A percentile compares a stretch with the other conserved stretches of the same genome.
Evolutionary conservation across 2,888 invertebrate genomes (phyloP).

Genomic region (Coremacera marginata): DNA sequence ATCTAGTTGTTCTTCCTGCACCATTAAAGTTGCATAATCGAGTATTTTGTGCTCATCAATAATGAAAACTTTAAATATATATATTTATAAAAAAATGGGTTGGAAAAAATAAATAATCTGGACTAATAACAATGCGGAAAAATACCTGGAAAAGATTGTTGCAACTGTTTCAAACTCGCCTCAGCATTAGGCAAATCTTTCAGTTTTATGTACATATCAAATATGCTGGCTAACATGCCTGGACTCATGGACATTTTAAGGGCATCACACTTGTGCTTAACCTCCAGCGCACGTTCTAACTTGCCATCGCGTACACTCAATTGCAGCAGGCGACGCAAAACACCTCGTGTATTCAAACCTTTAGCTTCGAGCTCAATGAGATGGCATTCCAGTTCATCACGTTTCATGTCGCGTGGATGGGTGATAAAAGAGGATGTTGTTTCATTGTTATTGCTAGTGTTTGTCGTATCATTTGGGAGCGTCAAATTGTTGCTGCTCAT

Average conservation of each 20-base stretch:
- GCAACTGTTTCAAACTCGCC: slow-evolving; percentile 71
- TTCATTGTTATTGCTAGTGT: slow-evolving; percentile 60
- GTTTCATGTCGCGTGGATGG: slow-evolving; percentile 75
- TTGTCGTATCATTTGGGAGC: slow-evolving; percentile 45
- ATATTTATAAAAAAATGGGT: neutral
- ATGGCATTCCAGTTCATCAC: slow-evolving; percentile 75
- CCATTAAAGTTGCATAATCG: slow-evolving; percentile 74
- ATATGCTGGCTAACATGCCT: slow-evolving; percentile 77
- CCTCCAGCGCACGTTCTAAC: slow-evolving; percentile 71
- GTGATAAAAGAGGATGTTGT: slow-evolving; percentile 64
- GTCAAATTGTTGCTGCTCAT: slow-evolving; percentile 69
- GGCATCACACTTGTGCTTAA: slow-evolving; percentile 72
- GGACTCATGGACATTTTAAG: slow-evolving; percentile 73
- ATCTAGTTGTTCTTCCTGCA: slow-evolving; percentile 66
- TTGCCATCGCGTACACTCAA: slow-evolving; percentile 73
- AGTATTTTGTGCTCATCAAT: slow-evolving; percentile 78
- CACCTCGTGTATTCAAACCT: slow-evolving; percentile 76
- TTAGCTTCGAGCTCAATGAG: slow-evolving; percentile 76
- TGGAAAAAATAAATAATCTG: neutral
- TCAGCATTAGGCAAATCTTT: slow-evolving; percentile 73
- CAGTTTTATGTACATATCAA: slow-evolving; percentile 74
- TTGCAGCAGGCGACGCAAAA: slow-evolving; percentile 75
- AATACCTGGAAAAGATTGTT: slow-evolving; percentile 69
- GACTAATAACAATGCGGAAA: neutral
- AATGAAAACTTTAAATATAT: slow-evolving; percentile 69